A percentile compares a stretch with the other conserved stretches of the same genome.
Conservation (phyloP, 2,797 vertebrate genomes). For the Emydoidea blandingii region DNA sequence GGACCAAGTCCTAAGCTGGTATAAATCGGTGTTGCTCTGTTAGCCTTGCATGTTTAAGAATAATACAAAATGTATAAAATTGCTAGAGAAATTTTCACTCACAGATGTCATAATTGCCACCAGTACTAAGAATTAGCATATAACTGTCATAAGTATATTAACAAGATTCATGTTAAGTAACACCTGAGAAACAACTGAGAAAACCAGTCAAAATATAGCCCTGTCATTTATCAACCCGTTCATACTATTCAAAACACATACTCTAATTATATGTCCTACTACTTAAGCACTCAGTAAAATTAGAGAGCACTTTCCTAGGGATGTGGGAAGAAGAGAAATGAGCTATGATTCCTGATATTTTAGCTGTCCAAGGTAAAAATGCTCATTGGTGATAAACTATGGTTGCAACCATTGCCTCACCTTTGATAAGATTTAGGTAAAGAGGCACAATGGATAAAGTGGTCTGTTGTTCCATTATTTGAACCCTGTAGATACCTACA, state of each 20-base stretch:
- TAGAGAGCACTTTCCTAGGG: neutral
- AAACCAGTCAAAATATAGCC: neutral
- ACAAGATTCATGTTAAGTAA: neutral
- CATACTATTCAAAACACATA: neutral
- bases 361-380: neutral
- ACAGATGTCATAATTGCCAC: neutral
- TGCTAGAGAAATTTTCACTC: neutral
- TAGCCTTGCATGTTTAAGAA: neutral
- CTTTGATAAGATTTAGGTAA: neutral
- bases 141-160: neutral
- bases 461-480: neutral
- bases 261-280: neutral
- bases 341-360: slow-evolving; percentile 7
- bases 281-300: neutral
- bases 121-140: neutral
- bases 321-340: neutral
- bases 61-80: neutral
- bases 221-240: neutral
- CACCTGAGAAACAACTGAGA: neutral
- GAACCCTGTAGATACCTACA: neutral
- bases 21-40: neutral
- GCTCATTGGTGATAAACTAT: neutral
- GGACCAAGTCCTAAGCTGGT: neutral
- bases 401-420: neutral
- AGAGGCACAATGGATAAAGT: neutral